These are phyloP conservation scores for Aphelenchoides besseyi DNA, from an alignment of 1,140 invertebrate genomes.

Conservation along the genomic window DNA sequence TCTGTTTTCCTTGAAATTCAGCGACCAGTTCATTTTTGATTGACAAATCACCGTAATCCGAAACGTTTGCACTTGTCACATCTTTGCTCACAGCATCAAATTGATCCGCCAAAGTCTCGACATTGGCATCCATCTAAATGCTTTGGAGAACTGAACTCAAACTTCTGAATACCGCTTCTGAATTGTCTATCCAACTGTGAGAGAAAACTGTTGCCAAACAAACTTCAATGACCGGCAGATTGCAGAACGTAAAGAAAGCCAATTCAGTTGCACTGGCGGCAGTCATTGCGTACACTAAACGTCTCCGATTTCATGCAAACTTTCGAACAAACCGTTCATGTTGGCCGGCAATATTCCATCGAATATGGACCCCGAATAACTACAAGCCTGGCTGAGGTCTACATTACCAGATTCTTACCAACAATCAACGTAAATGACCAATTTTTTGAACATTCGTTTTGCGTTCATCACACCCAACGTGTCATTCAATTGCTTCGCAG, in stretches of 20 bases:
- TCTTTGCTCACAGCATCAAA: slow-evolving; percentile 68
- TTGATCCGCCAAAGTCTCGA: slow-evolving; percentile 68
- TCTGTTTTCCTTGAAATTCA: slow-evolving; percentile 58
- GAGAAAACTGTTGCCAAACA: slow-evolving; percentile 43
- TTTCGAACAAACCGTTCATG: background rate
- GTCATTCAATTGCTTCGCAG: slow-evolving; percentile 64
- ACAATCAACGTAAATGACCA: slow-evolving; percentile 70
- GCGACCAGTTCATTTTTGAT: slow-evolving; percentile 56
- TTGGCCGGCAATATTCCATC: background rate
- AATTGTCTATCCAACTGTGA: slow-evolving; percentile 37
- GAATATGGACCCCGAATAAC: background rate
- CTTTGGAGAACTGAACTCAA: background rate
- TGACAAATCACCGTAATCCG: slow-evolving; percentile 68
- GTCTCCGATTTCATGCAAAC: no score
- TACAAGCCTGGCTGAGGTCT: slow-evolving; percentile 53
- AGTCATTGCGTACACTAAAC: slow-evolving; percentile 67
- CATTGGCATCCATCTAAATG: slow-evolving; percentile 58
- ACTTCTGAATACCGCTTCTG: slow-evolving; percentile 63
- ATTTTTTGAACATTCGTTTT: slow-evolving; percentile 63
- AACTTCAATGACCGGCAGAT: slow-evolving; percentile 25
- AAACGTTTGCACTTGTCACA: slow-evolving; percentile 69
- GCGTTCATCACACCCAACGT: slow-evolving; percentile 66
- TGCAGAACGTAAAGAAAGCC: background rate
- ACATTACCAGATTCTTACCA: slow-evolving; percentile 73
- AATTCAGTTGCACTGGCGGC: slow-evolving; percentile 66